A percentile compares a stretch with the other conserved stretches of the same genome.
These are phyloP conservation scores for Echinometra lucunter DNA, from an alignment of 53 echinoderm and acorn worm species.

Conservation along the genomic window DNA sequence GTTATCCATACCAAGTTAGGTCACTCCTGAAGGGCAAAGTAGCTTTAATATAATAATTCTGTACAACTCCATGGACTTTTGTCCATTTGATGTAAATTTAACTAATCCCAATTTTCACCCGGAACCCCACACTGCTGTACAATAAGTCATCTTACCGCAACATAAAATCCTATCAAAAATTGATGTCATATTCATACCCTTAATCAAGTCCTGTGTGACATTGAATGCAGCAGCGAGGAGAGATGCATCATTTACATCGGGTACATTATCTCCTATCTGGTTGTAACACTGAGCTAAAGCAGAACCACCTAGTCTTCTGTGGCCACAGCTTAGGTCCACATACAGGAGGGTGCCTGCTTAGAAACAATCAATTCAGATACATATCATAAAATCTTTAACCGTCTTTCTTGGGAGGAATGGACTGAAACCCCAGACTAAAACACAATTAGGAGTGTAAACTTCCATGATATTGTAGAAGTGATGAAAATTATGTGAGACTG, in stretches of 20 bases:
- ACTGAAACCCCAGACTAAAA: too few species aligned
- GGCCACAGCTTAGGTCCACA: constrained; percentile 86
- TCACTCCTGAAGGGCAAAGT: too few species aligned
- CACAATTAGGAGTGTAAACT: too few species aligned
- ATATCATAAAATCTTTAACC: background rate
- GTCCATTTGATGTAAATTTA: too few species aligned
- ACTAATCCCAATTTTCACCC: too few species aligned
- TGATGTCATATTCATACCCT: too few species aligned
- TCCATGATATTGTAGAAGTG: too few species aligned
- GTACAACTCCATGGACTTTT: too few species aligned
- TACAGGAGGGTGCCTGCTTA: constrained; percentile 80
- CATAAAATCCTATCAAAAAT: background rate
- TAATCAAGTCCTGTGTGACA: constrained; percentile 81
- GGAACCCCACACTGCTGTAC: background rate
- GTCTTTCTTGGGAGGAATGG: too few species aligned
- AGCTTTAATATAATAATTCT: too few species aligned
- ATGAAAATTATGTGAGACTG: too few species aligned
- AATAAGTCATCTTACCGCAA: background rate
- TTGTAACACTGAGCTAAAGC: constrained; percentile 96
- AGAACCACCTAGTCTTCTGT: constrained; percentile 87
- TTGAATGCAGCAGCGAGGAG: constrained; percentile 85
- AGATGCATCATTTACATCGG: constrained; percentile 79
- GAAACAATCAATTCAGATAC: background rate
- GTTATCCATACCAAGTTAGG: too few species aligned
- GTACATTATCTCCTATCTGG: constrained; percentile 89